phyloP scores from a whole-genome alignment of 2,888 invertebrate genomes.

The Parnassius apollo region DNA sequence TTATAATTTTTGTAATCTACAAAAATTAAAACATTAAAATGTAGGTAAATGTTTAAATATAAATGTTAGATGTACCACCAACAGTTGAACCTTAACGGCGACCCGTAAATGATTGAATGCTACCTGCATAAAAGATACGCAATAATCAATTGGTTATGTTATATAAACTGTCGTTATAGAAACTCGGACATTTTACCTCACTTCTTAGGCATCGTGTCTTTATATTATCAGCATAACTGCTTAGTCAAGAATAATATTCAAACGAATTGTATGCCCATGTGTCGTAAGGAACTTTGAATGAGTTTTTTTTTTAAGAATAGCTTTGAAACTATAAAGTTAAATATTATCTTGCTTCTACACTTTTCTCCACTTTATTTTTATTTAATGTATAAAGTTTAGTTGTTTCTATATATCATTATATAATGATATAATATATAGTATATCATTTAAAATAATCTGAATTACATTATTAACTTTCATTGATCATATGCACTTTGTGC shows the following conservation, averaged over 20 bases:
- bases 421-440: no score
- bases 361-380: no score
- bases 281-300: constrained; percentile 39
- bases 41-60: no score
- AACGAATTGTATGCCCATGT: constrained; percentile 48
- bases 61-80: no score
- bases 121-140: not conserved
- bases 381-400: no score
- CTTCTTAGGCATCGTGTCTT: constrained; percentile 44
- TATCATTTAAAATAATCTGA: no score
- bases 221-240: constrained; percentile 62
- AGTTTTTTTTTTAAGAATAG: constrained; percentile 46
- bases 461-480: no score
- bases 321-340: constrained; percentile 34
- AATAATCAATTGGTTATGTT: not conserved
- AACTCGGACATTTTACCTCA: constrained; percentile 40
- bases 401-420: no score
- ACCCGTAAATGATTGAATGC: not conserved
- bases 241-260: constrained; percentile 57
- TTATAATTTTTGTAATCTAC: no score
- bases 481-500: no score
- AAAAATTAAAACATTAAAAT: no score
- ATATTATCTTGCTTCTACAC: not conserved
- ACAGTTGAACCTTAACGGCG: no score
- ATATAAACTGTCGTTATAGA: constrained; percentile 34